These are phyloP conservation scores for Thunnus thynnus DNA, from an alignment of 2,113 vertebrate genomes.

Conservation along the genomic window DNA sequence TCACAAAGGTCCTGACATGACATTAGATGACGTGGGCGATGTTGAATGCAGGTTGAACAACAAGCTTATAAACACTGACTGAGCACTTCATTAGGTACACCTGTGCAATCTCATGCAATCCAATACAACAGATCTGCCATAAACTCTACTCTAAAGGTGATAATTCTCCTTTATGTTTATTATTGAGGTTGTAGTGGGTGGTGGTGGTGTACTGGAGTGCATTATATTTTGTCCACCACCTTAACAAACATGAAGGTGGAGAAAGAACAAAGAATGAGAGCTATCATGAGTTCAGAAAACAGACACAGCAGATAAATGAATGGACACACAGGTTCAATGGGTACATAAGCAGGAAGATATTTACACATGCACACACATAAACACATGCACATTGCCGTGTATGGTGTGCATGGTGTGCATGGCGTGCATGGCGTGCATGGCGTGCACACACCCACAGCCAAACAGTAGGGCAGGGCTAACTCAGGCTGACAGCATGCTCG, in stretches of 20 bases:
- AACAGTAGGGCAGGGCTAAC: slow-evolving; percentile 68
- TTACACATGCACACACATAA: slow-evolving; percentile 21
- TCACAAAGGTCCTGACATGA: slow-evolving; percentile 29
- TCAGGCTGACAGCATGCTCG: slow-evolving; percentile 69
- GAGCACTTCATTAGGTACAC: too few species aligned
- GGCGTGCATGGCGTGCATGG: slow-evolving; percentile 37
- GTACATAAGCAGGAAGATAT: slow-evolving; percentile 40
- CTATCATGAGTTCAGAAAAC: slow-evolving; percentile 26
- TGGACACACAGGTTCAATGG: slow-evolving; percentile 46
- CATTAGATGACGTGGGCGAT: background rate
- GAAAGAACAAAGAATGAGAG: background rate
- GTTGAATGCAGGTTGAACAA: background rate
- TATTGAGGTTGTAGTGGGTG: too few species aligned
- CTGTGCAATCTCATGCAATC: too few species aligned
- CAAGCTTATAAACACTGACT: too few species aligned
- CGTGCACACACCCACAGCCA: slow-evolving; percentile 39
- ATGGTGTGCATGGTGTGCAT: slow-evolving; percentile 32
- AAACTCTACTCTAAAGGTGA: too few species aligned
- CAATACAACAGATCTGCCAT: too few species aligned
- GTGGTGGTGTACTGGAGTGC: too few species aligned
- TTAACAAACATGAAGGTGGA: too few species aligned
- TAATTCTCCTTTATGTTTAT: too few species aligned
- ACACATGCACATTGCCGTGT: slow-evolving; percentile 34
- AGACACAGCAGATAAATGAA: slow-evolving; percentile 57
- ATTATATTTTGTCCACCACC: too few species aligned